These are phyloP conservation scores for Drosophila arawakana DNA, from an alignment of 1,140 invertebrate species.

Conservation along the genomic window DNA sequence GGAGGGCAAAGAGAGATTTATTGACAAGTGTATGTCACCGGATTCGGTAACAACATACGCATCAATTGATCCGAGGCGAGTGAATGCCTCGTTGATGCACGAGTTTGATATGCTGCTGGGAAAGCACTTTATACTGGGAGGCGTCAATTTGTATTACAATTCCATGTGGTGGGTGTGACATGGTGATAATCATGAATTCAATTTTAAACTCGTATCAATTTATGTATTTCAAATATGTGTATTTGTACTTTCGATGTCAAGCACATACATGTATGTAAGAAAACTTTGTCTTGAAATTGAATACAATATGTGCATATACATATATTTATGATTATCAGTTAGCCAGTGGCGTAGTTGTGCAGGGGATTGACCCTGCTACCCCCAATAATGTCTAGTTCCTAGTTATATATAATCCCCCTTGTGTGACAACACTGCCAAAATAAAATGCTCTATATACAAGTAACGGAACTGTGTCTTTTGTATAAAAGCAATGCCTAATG, in stretches of 20 bases:
- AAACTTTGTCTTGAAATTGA: conserved; percentile 17
- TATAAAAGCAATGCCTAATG: conserved; percentile 32
- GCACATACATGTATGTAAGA: conserved; percentile 42
- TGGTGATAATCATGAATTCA: conserved; percentile 30
- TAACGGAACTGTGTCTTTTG: conserved; percentile 44
- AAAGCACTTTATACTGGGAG: conserved; percentile 61
- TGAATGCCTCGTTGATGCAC: conserved; percentile 66
- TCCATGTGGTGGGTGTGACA: conserved; percentile 62
- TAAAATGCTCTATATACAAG: conserved; percentile 34
- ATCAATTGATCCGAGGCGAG: conserved; percentile 58
- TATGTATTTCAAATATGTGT: conserved; percentile 8
- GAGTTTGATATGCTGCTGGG: conserved; percentile 76
- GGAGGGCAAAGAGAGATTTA: conserved; percentile 71
- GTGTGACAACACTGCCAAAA: conserved; percentile 5
- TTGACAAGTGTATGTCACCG: conserved; percentile 75
- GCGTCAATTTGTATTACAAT: conserved; percentile 23
- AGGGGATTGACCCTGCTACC: not conserved
- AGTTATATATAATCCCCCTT: conserved; percentile 3
- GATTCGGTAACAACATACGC: conserved; percentile 80
- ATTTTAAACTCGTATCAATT: conserved; percentile 3
- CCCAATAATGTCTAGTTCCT: not conserved
- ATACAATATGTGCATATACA: not conserved
- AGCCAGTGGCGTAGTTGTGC: not conserved
- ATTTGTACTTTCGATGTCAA: conserved; percentile 38
- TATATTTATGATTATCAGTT: conserved; percentile 24